phyloP scores from a whole-genome alignment of 2,888 invertebrate genomes.

The Phalangium opilio region DNA sequence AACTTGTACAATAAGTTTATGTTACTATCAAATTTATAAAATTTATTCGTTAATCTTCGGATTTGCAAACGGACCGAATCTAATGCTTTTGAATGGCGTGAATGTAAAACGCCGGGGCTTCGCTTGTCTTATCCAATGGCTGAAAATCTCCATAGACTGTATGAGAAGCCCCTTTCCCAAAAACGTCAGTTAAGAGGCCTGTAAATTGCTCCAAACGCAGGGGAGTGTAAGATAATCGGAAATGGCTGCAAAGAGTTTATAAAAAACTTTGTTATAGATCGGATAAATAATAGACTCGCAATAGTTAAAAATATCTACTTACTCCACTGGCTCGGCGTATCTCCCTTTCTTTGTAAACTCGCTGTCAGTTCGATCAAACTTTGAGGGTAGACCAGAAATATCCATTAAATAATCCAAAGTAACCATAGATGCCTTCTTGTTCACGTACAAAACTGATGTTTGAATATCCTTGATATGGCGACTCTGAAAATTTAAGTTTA shows the following conservation, averaged over 20 bases:
- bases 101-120: conserved; percentile 60
- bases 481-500: conserved; percentile 40
- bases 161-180: conserved; percentile 47
- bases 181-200: conserved; percentile 51
- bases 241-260: conserved; percentile 43
- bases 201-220: conserved; percentile 57
- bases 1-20: no score
- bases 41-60: no score
- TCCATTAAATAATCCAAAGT: conserved; percentile 67
- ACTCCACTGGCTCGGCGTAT: conserved; percentile 19
- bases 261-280: not conserved
- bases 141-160: conserved; percentile 69
- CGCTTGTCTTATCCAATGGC: conserved; percentile 40
- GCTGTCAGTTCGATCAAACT: conserved; percentile 18
- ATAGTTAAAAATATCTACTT: conserved; percentile 8
- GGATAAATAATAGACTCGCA: not conserved
- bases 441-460: conserved; percentile 64
- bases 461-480: conserved; percentile 64
- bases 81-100: conserved; percentile 54
- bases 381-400: conserved; percentile 31
- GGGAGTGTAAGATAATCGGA: conserved; percentile 75
- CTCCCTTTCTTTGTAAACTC: conserved; percentile 20
- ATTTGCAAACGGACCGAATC: no score
- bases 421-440: conserved; percentile 57
- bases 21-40: no score